Evolutionary conservation across 2,113 vertebrate species (phyloP), one percentile per base, ranked within the genome.

Genomic region (Emydura subglobosa): DNA sequence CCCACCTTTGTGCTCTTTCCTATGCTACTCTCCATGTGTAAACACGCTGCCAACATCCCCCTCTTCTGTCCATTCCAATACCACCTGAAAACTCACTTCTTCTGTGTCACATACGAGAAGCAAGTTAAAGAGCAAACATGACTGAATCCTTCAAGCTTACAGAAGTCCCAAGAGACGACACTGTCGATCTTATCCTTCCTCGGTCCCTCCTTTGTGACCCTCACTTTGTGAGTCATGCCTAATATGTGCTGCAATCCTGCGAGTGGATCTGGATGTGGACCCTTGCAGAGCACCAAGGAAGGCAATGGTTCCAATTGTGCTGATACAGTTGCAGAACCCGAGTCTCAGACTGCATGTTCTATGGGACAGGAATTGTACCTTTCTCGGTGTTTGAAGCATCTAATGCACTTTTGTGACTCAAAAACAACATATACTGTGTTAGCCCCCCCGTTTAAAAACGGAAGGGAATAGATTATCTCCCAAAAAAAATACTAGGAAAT

Each of bases 401-500:
- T 0, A 0, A 42, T 51, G 39, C 39, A 39, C 39, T 39, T 39
- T 39, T 39, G 39, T 39, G 39, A 39, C 39, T 39, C 39, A 39
- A 39, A 39, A 39, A 39, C 39, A 39, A 39, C 39, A 39, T 3
- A 39, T 39, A 39, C 29, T 61, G 34, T 61, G 29, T 14, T 34
- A 65, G 31, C 54, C 42, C 34, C 10, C 0, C 21, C 25, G 74
- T 1, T 2, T 0, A 3, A 2, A 2, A 21, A 19, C 1, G 14
- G 10, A 5, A 13, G 22, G 4, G 54, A 21, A 27, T 14, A 3
- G 1, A 17, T 29, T 51, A 8, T 2, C 42, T 42, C 29, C 85
- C 7, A 0, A 0, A 51, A 0, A 54, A 7, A 2, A 5, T 0
- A 25, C 0, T 53, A 47, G 79, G 27, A 9, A 3, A 39, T 50